Percentiles rank a stretch among this genome's conserved stretches.
Conservation (phyloP, 2,113 vertebrate species). For the Pyxicephalus adspersus region DNA sequence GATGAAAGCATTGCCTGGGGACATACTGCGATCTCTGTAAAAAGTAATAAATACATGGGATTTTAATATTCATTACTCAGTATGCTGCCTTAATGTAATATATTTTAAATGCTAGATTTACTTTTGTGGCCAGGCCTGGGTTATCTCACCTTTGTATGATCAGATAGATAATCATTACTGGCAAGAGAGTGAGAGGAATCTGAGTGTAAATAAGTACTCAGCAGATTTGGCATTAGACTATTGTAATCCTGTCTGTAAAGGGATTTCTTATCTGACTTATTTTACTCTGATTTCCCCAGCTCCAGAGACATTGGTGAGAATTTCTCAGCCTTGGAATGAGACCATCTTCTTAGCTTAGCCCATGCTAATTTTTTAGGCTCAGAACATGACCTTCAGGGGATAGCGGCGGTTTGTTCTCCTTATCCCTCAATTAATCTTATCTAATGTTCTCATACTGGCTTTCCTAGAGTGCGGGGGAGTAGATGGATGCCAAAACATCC, state of each 20-base stretch:
- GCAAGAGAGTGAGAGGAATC: constrained; percentile 49
- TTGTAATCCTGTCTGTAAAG: constrained; percentile 58
- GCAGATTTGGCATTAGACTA: constrained; percentile 57
- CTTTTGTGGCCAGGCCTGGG: background rate
- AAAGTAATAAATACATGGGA: too few species aligned
- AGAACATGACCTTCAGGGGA: constrained; percentile 11
- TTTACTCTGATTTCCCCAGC: constrained; percentile 39
- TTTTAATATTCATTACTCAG: too few species aligned
- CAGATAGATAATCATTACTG: constrained; percentile 52
- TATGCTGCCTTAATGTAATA: too few species aligned
- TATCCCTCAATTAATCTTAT: constrained; percentile 5
- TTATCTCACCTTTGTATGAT: constrained; percentile 31
- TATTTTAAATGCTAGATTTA: too few species aligned
- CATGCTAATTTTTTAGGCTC: background rate
- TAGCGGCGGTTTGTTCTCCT: background rate
- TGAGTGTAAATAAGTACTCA: constrained; percentile 61
- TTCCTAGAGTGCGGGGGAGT: constrained; percentile 4
- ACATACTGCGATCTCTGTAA: too few species aligned
- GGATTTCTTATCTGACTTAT: constrained; percentile 53
- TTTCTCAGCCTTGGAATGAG: background rate
- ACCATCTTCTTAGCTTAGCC: background rate
- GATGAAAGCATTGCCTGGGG: too few species aligned
- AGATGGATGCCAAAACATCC: background rate
- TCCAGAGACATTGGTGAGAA: background rate
- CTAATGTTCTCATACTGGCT: background rate